Percentiles rank a stretch among this genome's conserved stretches.
Evolutionary conservation across 2,888 invertebrate genomes (phyloP).

Genomic region (Xestia rhomboidea): DNA sequence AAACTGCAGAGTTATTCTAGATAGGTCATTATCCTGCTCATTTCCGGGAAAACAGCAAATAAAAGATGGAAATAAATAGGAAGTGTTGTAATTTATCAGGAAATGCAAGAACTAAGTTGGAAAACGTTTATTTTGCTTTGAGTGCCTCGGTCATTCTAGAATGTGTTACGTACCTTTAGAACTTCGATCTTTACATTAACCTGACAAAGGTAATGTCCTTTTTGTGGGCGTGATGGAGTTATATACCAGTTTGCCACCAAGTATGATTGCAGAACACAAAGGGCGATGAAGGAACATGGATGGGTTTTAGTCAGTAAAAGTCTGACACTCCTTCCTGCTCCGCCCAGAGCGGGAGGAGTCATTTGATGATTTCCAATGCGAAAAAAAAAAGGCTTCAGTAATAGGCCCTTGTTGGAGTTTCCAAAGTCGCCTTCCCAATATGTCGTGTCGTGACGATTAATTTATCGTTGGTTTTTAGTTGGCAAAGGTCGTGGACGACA

Average conservation of each 20-base stretch:
- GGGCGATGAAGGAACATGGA: too few relatives aligned
- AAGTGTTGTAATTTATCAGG: slow-evolving; percentile 38
- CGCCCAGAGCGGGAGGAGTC: too few relatives aligned
- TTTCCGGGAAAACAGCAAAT: slow-evolving; percentile 40
- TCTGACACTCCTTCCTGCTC: too few relatives aligned
- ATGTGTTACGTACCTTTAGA: background rate
- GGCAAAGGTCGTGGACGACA: too few relatives aligned
- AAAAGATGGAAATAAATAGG: slow-evolving; percentile 22
- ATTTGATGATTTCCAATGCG: too few relatives aligned
- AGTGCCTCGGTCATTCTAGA: background rate
- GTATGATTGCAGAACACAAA: background rate
- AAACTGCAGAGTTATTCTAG: slow-evolving; percentile 35
- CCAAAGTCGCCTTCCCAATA: too few relatives aligned
- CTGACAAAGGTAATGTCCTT: background rate
- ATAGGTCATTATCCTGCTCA: background rate
- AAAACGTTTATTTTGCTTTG: slow-evolving; percentile 13
- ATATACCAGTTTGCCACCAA: background rate
- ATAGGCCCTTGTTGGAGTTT: background rate
- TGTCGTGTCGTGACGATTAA: too few relatives aligned
- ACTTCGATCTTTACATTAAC: background rate
- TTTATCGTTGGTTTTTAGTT: too few relatives aligned
- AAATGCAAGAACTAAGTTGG: slow-evolving; percentile 18
- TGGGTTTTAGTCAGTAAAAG: too few relatives aligned
- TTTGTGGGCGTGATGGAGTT: background rate
- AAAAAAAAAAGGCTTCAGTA: background rate